Conservation (phyloP, 2,888 invertebrate species). For the Gisinianus flammeolus region DNA sequence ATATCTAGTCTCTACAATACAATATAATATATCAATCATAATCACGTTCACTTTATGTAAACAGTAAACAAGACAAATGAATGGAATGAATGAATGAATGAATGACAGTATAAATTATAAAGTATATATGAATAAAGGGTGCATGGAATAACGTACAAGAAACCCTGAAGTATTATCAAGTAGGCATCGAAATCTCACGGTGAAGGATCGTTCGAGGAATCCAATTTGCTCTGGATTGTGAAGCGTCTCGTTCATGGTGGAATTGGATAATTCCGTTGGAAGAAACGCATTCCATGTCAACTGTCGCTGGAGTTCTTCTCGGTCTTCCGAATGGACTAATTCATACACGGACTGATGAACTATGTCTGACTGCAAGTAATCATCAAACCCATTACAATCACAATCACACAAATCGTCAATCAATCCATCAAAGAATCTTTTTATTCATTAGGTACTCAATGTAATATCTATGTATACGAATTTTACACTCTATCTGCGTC, state of each 20-base stretch:
- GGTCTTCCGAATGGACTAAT: constrained; percentile 97
- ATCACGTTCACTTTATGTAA: no score
- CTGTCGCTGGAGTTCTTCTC: constrained; percentile 95
- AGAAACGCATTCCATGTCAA: constrained; percentile 93
- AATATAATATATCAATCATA: not conserved
- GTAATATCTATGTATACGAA: no score
- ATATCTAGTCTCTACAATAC: constrained; percentile 89
- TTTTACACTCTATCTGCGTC: not conserved
- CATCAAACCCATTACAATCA: not conserved
- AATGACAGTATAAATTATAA: no score
- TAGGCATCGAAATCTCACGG: constrained; percentile 97
- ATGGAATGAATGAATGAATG: no score
- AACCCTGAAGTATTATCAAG: constrained; percentile 99
- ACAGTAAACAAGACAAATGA: no score
- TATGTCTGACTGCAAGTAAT: constrained; percentile 88
- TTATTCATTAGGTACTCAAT: no score
- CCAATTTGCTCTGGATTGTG: constrained; percentile 82
- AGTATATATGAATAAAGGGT: no score
- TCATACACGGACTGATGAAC: constrained; percentile 99
- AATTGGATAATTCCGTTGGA: constrained; percentile 74
- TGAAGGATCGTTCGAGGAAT: constrained; percentile 93
- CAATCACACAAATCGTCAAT: not conserved
- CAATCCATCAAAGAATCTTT: no score
- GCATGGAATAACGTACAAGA: constrained; percentile 78
- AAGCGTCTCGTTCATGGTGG: constrained; percentile 85